These are phyloP conservation scores for Crotalus horridus DNA, from an alignment of 2,113 vertebrate genomes.

Conservation along the genomic window DNA sequence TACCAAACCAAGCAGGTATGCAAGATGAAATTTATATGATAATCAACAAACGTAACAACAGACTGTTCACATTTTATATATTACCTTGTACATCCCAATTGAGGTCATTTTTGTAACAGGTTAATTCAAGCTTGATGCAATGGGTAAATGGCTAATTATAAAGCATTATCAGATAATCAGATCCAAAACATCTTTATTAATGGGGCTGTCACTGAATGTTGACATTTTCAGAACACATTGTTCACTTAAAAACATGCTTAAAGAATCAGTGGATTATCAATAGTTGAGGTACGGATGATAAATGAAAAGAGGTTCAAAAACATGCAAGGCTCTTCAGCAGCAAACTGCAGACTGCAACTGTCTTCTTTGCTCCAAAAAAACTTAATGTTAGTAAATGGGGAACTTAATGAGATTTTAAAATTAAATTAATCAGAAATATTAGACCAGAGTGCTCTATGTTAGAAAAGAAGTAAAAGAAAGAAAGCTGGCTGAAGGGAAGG, in stretches of 20 bases:
- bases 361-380: background rate
- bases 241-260: background rate
- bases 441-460: constrained; percentile 57
- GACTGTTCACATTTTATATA: background rate
- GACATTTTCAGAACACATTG: background rate
- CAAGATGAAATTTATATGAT: background rate
- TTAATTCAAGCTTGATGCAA: background rate
- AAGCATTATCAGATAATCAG: background rate
- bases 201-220: background rate
- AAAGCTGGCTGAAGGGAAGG: constrained; percentile 59
- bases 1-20: background rate
- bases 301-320: background rate
- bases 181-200: background rate
- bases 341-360: background rate
- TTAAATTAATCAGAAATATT: constrained; percentile 47
- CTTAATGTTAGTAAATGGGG: background rate
- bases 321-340: background rate
- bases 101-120: background rate
- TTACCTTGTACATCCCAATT: background rate
- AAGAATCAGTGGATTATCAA: background rate
- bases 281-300: background rate
- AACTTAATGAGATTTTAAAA: constrained; percentile 31
- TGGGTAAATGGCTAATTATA: background rate
- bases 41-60: background rate
- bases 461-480: constrained; percentile 64